Evolutionary conservation across 2,797 vertebrate species (phyloP).

Genomic region (Helicolenus hilgendorfi): DNA sequence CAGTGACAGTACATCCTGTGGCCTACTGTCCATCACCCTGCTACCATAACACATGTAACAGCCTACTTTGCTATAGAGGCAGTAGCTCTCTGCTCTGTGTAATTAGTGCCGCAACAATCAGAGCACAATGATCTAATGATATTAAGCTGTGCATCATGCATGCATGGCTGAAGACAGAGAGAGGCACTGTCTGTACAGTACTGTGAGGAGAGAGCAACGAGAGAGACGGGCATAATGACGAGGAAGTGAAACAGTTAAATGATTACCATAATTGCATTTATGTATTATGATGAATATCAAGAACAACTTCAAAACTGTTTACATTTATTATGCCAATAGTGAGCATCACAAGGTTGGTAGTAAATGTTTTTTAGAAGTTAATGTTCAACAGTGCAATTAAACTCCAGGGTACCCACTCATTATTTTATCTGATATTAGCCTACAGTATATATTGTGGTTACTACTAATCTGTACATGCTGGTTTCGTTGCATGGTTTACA

Average conservation of each 20-base stretch:
- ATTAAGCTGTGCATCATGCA: slow-evolving; percentile 55
- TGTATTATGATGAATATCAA: slow-evolving; percentile 5
- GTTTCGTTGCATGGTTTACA: background rate
- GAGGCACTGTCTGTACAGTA: slow-evolving; percentile 26
- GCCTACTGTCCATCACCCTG: background rate
- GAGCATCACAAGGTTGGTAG: background rate
- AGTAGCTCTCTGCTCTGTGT: slow-evolving; percentile 12
- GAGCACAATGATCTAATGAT: slow-evolving; percentile 69
- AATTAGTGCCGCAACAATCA: slow-evolving; percentile 53
- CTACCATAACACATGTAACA: background rate
- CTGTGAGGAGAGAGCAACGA: slow-evolving; percentile 6
- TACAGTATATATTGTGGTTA: background rate
- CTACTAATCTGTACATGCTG: background rate
- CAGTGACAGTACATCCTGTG: background rate
- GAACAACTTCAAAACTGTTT: background rate
- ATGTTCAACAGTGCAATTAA: background rate
- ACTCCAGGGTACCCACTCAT: background rate
- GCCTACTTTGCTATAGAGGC: slow-evolving; percentile 4
- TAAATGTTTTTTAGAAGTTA: background rate
- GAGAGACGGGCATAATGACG: background rate
- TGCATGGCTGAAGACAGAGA: slow-evolving; percentile 50
- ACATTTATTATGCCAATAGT: background rate
- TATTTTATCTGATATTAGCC: background rate
- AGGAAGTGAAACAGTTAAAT: slow-evolving; percentile 5
- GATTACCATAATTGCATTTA: background rate